Base-by-base conservation (phyloP, 2,888 invertebrate species). In the Sinelater perroti region DNA sequence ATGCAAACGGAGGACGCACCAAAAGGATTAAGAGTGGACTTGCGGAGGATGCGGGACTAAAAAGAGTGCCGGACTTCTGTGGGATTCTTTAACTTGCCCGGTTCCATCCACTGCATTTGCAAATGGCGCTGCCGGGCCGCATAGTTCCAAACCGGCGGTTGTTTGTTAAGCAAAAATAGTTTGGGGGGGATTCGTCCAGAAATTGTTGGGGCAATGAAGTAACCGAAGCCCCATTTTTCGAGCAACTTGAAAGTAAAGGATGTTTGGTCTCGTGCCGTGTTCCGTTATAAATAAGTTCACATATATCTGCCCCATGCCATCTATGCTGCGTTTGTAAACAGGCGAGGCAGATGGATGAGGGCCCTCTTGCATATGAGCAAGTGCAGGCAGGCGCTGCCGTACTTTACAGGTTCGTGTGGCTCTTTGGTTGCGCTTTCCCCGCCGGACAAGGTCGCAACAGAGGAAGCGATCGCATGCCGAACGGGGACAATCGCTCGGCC, bases 201-300 rank as follows among this genome's bases (percentile, higher is more conserved):
- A 50, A 50, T 40, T 40, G 31, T 40, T 40, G 30, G 21, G 24
- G 40, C 30, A 54, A 47, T 30, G 54, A 14, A 30, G 30, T 20
- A 31, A 50, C 38, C 14, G 28, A 50, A 44, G 40, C 35, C 36
- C 38, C 56, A 62, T 67, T 67, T 66, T 67, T 63, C 63, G 62
- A 64, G 50, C 46, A 59, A 66, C 61, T 67, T 68, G 56, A 63
- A 69, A 67, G 66, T 59, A 70, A 69, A 74, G 72, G 72, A 74
- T 72, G 73, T 74, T 73, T 72, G 71, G 72, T 74, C 71, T 72
- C 63, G 67, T 64, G 64, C 64, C 63, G 64, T 60, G 63, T 63
- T 61, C 58, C 51, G 68, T 70, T 72, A 71, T 72, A 72, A 72
- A 71, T 72, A 72, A 70, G 66, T 66, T 66, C 60, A 62, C 66